Conservation (phyloP, 2,797 vertebrate species). For the Hafferia zeledoni region DNA sequence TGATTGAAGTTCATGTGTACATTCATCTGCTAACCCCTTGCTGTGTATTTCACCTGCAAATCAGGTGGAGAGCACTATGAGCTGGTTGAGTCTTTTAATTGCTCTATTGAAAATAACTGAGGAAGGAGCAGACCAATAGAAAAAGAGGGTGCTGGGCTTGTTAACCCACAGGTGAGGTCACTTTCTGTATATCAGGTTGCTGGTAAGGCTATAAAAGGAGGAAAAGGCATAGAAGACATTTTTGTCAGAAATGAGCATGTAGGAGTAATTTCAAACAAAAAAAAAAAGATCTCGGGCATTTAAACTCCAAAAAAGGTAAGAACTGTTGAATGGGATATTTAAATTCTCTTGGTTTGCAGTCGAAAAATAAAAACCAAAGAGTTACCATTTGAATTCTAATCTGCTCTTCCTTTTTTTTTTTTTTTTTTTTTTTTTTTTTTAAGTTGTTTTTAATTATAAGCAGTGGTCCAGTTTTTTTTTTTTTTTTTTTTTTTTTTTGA, state of each 20-base stretch:
- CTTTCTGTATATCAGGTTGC: neutral
- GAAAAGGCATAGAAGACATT: rapidly evolving
- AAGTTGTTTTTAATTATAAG: too few species aligned
- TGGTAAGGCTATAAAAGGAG: neutral
- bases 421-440: neutral
- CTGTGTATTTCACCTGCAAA: neutral
- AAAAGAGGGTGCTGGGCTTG: neutral
- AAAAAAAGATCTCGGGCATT: neutral
- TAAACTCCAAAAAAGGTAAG: neutral
- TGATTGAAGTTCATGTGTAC: neutral
- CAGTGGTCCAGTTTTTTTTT: too few species aligned
- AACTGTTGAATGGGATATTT: neutral
- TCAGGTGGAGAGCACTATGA: neutral
- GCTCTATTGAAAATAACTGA: neutral
- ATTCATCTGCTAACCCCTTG: neutral
- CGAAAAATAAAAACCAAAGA: neutral
- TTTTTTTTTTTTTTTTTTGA: neutral
- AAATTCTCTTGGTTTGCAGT: neutral
- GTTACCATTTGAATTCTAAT: neutral
- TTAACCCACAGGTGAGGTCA: neutral
- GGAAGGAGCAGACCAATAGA: neutral
- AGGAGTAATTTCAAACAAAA: neutral
- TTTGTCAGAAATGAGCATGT: rapidly evolving
- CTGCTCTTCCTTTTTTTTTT: neutral
- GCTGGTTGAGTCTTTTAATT: neutral